Base-by-base conservation (phyloP, 2,888 invertebrate species). In the Diaprepes abbreviatus region DNA sequence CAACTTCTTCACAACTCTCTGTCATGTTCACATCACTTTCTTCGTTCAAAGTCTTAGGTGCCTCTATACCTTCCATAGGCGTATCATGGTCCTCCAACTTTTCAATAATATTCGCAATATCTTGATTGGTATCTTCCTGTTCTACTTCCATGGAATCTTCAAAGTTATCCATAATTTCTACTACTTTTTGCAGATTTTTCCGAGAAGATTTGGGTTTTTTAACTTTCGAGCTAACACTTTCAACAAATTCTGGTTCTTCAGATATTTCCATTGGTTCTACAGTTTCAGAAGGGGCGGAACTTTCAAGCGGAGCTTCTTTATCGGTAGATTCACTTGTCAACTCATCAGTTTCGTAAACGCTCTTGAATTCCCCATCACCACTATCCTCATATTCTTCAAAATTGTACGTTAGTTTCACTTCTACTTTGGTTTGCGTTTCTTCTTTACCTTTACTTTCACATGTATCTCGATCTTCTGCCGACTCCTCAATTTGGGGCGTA, bases 331-430 rank as follows among this genome's bases (percentile, higher is more conserved):
- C 40, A 6, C 17, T 17, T 17, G 14, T 21, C n/a, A 19, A 7
- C 2, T 64, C 17, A 7, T 72, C 72, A 45, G 28, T 35, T 54
- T 70, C 72, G 24, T 72, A 70, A 16, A 63, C n/a, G 38, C 70
- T 72, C 38, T 69, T 72, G 31, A 72, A 72, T 38, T 72, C 66
- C 12, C 70, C 70, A 36, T 69, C 60, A 4, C 24, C 40, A 31
- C 33, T 62, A 6, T 60, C 35, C 24, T 68, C 64, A 21, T 68
- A 71, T 7, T 59, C 36, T n/a, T 45, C 48, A 50, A 28, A 45
- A 36, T 40, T 28, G 31, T 62, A 50, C 1, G 48, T 50, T 3
- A 60, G 21, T 21, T 62, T 70, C 14, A 66, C 14, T 28, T 35
- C 52, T 19, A 35, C 21, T 31, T 50, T 52, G 6, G 21, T 3